Evolutionary conservation across 2,797 vertebrate genomes (phyloP), one percentile per base, ranked within the genome.

Genomic region (Thunnus albacares): DNA sequence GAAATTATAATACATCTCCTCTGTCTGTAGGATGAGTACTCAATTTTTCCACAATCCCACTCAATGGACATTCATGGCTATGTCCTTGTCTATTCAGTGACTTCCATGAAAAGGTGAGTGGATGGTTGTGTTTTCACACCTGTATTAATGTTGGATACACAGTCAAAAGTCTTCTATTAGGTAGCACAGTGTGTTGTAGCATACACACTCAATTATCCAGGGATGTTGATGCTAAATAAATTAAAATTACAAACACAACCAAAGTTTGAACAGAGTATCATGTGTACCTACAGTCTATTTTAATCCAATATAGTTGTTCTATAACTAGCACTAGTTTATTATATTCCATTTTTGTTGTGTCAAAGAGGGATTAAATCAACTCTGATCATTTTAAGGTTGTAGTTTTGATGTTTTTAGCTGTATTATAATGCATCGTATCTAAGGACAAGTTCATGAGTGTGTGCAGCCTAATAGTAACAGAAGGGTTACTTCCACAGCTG

Each of bases 1-100:
- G 5, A 28, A 6, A 51, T 62, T 24, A 22, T 61, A 47, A 73
- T 71, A 8, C 11, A 5, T 63, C n/a, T 51, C 51, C 13, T 86
- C 15, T 77, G 4, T 80, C 41, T 80, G 35, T 79, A 97, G 96
- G 96, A 97, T 6, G 95, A 97, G 65, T 96, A 96, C 87, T 96
- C 95, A 55, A 96, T 97, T 93, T 94, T 97, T 81, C 95, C 96
- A 62, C 95, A 95, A 28, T 97, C 97, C 63, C 95, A 97, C 83
- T 75, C 95, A 82, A 94, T 96, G 82, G 92, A 96, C 77, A 96
- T 96, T 87, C 96, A 97, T 22, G 93, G 96, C 59, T 97, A 96
- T 24, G 87, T 97, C 82, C 95, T 97, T 61, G 95, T 97, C 26
- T 96, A 95, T 87, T 96, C 93, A 0, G 96, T 97, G 84, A 97